Evolutionary conservation across 2,888 invertebrate genomes (phyloP).

Genomic region (Rhagophthalmus giganteus): DNA sequence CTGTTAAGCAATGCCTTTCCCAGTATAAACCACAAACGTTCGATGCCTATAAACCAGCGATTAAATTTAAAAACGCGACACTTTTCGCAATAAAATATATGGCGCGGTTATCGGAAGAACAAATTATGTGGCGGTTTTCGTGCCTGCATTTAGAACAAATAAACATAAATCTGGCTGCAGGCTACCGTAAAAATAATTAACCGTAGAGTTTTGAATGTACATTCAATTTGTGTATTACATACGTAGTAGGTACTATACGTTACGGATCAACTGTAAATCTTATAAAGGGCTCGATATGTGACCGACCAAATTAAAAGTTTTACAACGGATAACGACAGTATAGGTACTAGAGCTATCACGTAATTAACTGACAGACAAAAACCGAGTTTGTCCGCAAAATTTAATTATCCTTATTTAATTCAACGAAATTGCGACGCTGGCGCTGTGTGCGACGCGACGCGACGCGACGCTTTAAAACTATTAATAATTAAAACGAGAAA

Average conservation of each 20-base stretch:
- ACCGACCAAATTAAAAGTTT: neutral
- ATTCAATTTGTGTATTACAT: conserved; percentile 26
- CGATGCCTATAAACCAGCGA: conserved; percentile 10
- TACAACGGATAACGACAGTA: neutral
- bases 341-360: no score
- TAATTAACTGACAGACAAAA: no score
- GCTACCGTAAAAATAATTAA: conserved; percentile 27
- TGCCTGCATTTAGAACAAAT: conserved; percentile 45
- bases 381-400: no score
- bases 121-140: conserved; percentile 42
- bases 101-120: conserved; percentile 27
- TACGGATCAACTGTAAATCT: conserved; percentile 26
- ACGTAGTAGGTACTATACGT: conserved; percentile 9
- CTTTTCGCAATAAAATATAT: conserved; percentile 4
- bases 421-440: no score
- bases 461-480: neutral
- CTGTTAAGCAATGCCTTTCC: conserved; percentile 16
- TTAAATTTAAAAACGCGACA: conserved; percentile 17
- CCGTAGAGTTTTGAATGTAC: conserved; percentile 29
- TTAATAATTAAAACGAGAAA: conserved; percentile 7
- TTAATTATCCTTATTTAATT: no score
- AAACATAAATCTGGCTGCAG: conserved; percentile 35
- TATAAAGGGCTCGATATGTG: conserved; percentile 3
- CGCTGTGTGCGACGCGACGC: no score
- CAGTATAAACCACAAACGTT: conserved; percentile 13